Evolutionary conservation across 2,113 vertebrate species (phyloP).

Genomic region (Xenus cinereus): DNA sequence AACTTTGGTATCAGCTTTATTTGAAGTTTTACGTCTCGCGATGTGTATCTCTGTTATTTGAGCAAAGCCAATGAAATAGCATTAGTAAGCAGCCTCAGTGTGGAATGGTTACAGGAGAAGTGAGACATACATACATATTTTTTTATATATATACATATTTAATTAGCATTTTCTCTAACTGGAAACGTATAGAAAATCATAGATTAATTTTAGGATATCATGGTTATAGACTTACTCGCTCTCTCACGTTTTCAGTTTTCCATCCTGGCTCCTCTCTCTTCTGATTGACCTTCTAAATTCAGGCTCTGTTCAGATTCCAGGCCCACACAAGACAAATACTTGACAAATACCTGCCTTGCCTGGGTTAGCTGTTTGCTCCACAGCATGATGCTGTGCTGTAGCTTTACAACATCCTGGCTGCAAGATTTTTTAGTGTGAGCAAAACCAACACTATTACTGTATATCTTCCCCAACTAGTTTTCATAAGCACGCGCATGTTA

Average conservation of each 20-base stretch:
- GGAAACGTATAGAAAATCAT: not conserved
- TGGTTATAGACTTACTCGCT: not conserved
- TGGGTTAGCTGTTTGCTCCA: not conserved
- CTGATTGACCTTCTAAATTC: not conserved
- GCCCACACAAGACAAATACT: not conserved
- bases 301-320: not conserved
- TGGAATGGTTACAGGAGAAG: not conserved
- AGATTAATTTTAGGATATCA: not conserved
- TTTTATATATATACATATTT: not conserved
- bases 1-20: not conserved
- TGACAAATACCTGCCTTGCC: not conserved
- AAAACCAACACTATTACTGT: not conserved
- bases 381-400: not conserved
- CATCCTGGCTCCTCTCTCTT: not conserved
- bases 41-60: not conserved
- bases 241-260: not conserved
- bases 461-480: not conserved
- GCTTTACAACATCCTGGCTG: not conserved
- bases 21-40: not conserved
- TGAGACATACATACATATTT: not conserved
- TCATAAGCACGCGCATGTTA: not conserved
- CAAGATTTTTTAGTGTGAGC: not conserved
- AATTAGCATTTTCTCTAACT: not conserved
- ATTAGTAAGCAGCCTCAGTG: not conserved
- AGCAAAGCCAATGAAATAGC: not conserved